Evolutionary conservation across 2,888 invertebrate genomes (phyloP).

Genomic region (Rhopalosiphum nymphaeae): DNA sequence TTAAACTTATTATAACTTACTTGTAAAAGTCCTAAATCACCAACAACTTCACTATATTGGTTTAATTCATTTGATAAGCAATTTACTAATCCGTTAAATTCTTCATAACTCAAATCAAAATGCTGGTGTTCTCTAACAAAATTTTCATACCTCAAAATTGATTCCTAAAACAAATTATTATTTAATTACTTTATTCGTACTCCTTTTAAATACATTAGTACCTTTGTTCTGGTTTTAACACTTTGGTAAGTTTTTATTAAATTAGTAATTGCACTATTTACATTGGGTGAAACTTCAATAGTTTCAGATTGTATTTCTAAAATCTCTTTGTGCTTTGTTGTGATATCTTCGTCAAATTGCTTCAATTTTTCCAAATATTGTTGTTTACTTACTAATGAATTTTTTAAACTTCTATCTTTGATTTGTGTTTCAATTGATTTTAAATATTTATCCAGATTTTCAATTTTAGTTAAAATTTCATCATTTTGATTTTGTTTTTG

Average conservation of each 20-base stretch:
- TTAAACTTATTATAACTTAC: slow-evolving; percentile 66
- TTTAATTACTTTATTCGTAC: background rate
- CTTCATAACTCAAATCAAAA: slow-evolving; percentile 79
- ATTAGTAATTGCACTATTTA: slow-evolving; percentile 82
- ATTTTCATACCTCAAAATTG: slow-evolving; percentile 83
- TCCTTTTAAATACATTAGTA: slow-evolving; percentile 59
- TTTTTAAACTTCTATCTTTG: slow-evolving; percentile 90
- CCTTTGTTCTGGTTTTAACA: slow-evolving; percentile 82
- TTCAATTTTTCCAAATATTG: slow-evolving; percentile 83
- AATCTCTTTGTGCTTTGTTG: slow-evolving; percentile 78
- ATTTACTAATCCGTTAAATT: slow-evolving; percentile 83
- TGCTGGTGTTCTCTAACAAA: slow-evolving; percentile 85
- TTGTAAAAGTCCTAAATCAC: slow-evolving; percentile 82
- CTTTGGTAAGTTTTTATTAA: slow-evolving; percentile 86
- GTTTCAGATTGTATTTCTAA: slow-evolving; percentile 79
- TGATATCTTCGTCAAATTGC: slow-evolving; percentile 79
- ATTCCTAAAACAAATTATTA: slow-evolving; percentile 74
- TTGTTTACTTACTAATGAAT: slow-evolving; percentile 85
- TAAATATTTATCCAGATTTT: slow-evolving; percentile 86
- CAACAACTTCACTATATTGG: slow-evolving; percentile 85
- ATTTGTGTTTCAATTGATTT: slow-evolving; percentile 87
- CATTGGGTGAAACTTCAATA: slow-evolving; percentile 82
- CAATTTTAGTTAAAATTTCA: slow-evolving; percentile 74
- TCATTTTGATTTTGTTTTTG: slow-evolving; percentile 82
- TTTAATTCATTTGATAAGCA: slow-evolving; percentile 81